Percentiles rank a stretch among this genome's conserved stretches.
Conservation (phyloP, 1,140 invertebrate species). For the Aporrectodea caliginosa region DNA sequence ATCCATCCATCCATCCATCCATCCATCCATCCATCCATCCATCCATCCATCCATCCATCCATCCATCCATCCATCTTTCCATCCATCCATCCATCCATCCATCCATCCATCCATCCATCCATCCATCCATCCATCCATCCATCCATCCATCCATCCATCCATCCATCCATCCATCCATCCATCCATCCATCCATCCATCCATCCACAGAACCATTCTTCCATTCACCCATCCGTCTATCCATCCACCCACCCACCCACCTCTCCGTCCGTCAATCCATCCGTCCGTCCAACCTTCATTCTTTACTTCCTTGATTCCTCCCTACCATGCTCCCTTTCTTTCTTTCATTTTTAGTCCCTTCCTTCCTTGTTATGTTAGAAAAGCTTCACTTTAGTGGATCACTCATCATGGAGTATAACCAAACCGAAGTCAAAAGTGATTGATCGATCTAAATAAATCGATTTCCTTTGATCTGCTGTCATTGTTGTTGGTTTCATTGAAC, state of each 20-base stretch:
- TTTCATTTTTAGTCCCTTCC: not conserved
- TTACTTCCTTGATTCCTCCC: not conserved
- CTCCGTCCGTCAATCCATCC: not conserved
- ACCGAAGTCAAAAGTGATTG: too few relatives aligned
- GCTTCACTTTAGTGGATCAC: too few relatives aligned
- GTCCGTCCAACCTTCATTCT: not conserved
- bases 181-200: slow-evolving; percentile 10
- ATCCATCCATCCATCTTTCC: too few relatives aligned
- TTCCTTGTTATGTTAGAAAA: too few relatives aligned
- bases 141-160: not conserved
- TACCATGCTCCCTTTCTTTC: not conserved
- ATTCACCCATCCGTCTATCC: not conserved
- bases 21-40: too few relatives aligned
- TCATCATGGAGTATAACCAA: too few relatives aligned
- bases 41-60: too few relatives aligned
- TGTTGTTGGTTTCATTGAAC: too few relatives aligned
- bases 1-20: too few relatives aligned
- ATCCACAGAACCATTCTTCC: not conserved
- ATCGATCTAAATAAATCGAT: too few relatives aligned
- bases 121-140: slow-evolving; percentile 4
- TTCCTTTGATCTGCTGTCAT: too few relatives aligned
- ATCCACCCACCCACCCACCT: not conserved
- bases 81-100: too few relatives aligned
- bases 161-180: not conserved
- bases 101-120: not conserved